Evolutionary conservation across 2,797 vertebrate species (phyloP), one percentile per base, ranked within the genome.

Genomic region (Phataginus tetradactyla): DNA sequence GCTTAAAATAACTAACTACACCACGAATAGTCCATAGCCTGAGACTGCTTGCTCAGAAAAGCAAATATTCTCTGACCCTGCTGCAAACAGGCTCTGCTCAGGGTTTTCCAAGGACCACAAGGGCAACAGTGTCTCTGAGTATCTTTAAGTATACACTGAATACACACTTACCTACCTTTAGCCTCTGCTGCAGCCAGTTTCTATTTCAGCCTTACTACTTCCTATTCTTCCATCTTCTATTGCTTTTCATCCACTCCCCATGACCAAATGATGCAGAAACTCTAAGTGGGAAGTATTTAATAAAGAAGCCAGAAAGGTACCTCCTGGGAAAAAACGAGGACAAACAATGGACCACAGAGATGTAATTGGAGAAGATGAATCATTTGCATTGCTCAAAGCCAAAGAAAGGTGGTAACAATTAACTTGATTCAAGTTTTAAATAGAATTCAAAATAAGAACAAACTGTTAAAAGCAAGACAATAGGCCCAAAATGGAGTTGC

Each of bases 1-100:
- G 90, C 96, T 95, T 97, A 96, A 97, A 97, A 98, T 97, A 97
- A 90, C 91, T 74, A 63, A 81, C 77, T 72, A 63, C 49, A 61
- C 61, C 90, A 32, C 37, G 84, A 90, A 92, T 83, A 93, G 77
- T 69, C 49, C 15, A 61, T 72, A 95, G 77, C 71, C 64, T 95
- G 75, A 91, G 45, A 86, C n/a, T 71, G 18, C 49, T 94, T 88
- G 68, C 81, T 88, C 59, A 92, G 77, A 83, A 86, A 89, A 96
- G 57, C 77, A 88, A 90, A 80, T 84, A 37, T 71, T 68, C 57
- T 32, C 66, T n/a, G 64, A 79, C 32, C 51, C 39, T 88, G 15
- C 32, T 75, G 27, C 80, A 85, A 59, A 88, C 25, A 88, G 45
- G 14, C 34, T 75, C 25, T 86, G 39, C 39, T 88, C 3, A 29